phyloP scores from a whole-genome alignment of 2,888 invertebrate genomes.

The Hypsopygia costalis region DNA sequence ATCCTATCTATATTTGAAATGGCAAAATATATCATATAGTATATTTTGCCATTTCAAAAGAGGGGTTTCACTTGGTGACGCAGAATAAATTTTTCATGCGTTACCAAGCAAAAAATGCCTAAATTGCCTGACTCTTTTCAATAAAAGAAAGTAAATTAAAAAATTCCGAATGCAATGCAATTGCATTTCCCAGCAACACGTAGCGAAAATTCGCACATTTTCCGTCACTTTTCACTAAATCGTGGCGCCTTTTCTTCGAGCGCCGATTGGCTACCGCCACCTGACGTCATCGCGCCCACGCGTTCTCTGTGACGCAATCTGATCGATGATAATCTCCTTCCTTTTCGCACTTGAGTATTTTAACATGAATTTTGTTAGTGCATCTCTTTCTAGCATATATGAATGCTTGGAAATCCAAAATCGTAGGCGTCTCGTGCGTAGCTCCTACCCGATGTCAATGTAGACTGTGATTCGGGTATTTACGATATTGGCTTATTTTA shows the following conservation, averaged over 20 bases:
- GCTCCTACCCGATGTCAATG: constrained; percentile 40
- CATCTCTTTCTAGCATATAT: constrained; percentile 52
- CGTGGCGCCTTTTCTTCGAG: constrained; percentile 64
- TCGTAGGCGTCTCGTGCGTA: constrained; percentile 74
- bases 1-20: too few species aligned
- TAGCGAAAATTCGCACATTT: constrained; percentile 27
- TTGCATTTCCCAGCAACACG: constrained; percentile 3
- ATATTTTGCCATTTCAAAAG: too few species aligned
- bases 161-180: background rate
- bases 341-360: constrained; percentile 26
- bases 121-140: too few species aligned
- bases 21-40: too few species aligned
- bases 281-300: constrained; percentile 79
- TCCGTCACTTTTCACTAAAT: constrained; percentile 44
- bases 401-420: constrained; percentile 64
- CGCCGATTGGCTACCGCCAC: constrained; percentile 52
- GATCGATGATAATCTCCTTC: constrained; percentile 59
- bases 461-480: constrained; percentile 34
- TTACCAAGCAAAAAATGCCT: too few species aligned
- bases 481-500: constrained; percentile 48
- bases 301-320: constrained; percentile 72
- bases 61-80: too few species aligned
- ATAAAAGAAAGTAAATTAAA: too few species aligned
- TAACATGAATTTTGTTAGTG: constrained; percentile 12
- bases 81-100: too few species aligned